Conservation (phyloP, 2,113 vertebrate species). For the Coreoperca whiteheadi region DNA sequence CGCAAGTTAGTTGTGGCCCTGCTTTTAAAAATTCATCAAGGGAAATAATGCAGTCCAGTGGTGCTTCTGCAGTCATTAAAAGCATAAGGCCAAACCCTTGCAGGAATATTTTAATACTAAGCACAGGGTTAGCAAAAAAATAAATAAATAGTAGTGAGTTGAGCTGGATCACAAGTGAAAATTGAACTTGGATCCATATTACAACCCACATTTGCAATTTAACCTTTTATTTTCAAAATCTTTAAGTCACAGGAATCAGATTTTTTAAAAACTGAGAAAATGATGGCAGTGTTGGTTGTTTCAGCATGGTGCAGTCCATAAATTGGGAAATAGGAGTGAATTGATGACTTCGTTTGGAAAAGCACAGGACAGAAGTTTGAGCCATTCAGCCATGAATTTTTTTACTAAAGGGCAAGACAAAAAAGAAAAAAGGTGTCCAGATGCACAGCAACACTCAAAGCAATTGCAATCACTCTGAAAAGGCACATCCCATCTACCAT, state of each 20-base stretch:
- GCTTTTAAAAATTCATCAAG: too few species aligned
- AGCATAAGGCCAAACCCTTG: too few species aligned
- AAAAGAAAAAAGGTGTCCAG: not conserved
- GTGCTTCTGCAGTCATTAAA: too few species aligned
- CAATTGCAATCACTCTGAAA: not conserved
- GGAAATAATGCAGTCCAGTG: too few species aligned
- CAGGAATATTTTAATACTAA: too few species aligned
- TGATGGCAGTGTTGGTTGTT: not conserved
- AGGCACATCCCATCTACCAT: not conserved
- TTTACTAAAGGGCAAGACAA: not conserved
- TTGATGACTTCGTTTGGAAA: not conserved
- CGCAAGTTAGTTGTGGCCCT: too few species aligned
- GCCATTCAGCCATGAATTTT: not conserved
- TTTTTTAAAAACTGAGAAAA: not conserved
- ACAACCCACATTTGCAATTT: not conserved
- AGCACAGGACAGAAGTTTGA: not conserved
- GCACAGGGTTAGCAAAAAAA: too few species aligned
- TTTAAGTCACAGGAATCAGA: not conserved
- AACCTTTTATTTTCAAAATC: not conserved
- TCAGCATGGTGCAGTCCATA: not conserved
- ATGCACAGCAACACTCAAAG: not conserved
- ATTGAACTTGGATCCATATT: not conserved
- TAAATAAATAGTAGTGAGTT: too few species aligned
- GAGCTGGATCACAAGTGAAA: not conserved
- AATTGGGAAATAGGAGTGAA: not conserved